phyloP scores from a whole-genome alignment of 2,888 invertebrate genomes.

The Cheilosia vernalis region DNA sequence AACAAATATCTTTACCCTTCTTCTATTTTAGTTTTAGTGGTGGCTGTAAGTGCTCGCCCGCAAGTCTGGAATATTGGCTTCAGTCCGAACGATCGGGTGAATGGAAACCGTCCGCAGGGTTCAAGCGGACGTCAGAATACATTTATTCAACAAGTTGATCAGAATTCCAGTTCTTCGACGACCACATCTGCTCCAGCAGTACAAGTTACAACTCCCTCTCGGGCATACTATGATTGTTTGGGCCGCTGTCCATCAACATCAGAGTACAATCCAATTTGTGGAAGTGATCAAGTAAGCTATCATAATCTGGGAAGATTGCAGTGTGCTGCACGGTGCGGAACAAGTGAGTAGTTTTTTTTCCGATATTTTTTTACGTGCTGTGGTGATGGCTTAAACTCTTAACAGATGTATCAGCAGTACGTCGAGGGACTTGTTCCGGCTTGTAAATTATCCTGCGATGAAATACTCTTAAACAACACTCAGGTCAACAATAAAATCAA shows the following conservation, averaged over 20 bases:
- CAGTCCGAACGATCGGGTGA: constrained; percentile 2
- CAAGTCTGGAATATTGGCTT: constrained; percentile 65
- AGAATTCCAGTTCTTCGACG: neutral
- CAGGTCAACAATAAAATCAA: too few relatives aligned
- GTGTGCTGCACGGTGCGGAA: constrained; percentile 81
- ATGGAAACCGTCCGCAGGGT: neutral
- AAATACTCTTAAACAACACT: too few relatives aligned
- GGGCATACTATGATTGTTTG: constrained; percentile 78
- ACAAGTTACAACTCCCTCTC: constrained; percentile 77
- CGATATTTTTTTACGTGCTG: neutral
- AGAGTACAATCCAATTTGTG: constrained; percentile 83
- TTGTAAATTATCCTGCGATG: too few relatives aligned
- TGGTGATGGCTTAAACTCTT: neutral
- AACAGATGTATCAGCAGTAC: constrained; percentile 59
- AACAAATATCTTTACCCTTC: neutral
- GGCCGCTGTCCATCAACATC: constrained; percentile 77
- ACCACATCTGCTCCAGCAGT: constrained; percentile 68
- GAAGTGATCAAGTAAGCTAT: constrained; percentile 80
- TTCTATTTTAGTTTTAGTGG: constrained; percentile 15
- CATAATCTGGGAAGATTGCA: constrained; percentile 79
- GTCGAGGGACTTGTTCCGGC: constrained; percentile 59
- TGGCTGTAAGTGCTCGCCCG: constrained; percentile 36
- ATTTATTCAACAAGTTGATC: neutral
- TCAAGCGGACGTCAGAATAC: neutral
- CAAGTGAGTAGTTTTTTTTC: constrained; percentile 77